phyloP scores from a whole-genome alignment of 2,113 vertebrate genomes.

The Perca flavescens region DNA sequence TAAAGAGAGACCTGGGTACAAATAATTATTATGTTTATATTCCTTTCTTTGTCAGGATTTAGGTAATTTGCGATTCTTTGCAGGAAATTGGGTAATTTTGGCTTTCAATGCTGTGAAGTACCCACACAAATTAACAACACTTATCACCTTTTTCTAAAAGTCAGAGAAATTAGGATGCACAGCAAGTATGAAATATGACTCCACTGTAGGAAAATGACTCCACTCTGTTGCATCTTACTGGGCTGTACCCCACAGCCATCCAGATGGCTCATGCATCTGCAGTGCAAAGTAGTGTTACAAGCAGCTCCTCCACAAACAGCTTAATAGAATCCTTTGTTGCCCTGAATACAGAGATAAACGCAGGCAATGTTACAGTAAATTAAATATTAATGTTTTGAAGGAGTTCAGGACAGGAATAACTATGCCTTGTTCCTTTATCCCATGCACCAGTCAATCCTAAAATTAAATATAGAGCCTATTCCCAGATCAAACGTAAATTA shows the following conservation, averaged over 20 bases:
- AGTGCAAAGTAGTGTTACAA: slow-evolving; percentile 24
- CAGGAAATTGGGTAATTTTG: slow-evolving; percentile 39
- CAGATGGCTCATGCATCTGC: slow-evolving; percentile 52
- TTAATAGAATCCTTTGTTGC: slow-evolving; percentile 25
- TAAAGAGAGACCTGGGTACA: not conserved
- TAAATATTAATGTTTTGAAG: not conserved
- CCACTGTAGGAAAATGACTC: not conserved
- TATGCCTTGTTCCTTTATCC: not conserved
- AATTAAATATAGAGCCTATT: too few relatives aligned
- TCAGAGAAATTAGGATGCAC: slow-evolving; percentile 47
- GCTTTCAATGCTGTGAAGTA: slow-evolving; percentile 31
- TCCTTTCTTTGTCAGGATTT: slow-evolving; percentile 10
- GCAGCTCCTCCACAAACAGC: slow-evolving; percentile 17
- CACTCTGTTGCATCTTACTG: slow-evolving; percentile 36
- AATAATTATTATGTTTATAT: not conserved
- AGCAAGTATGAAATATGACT: slow-evolving; percentile 29
- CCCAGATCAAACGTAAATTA: too few relatives aligned
- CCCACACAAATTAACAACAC: slow-evolving; percentile 49
- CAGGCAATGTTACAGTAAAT: slow-evolving; percentile 10
- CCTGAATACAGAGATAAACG: slow-evolving; percentile 39
- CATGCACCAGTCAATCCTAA: too few relatives aligned
- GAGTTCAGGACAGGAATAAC: not conserved
- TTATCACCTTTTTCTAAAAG: slow-evolving; percentile 23
- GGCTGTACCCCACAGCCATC: slow-evolving; percentile 26
- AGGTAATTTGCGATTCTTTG: slow-evolving; percentile 38